Evolutionary conservation across 1,140 invertebrate species (phyloP), one percentile per base, ranked within the genome.

Genomic region (Hypsibius dujardini): DNA sequence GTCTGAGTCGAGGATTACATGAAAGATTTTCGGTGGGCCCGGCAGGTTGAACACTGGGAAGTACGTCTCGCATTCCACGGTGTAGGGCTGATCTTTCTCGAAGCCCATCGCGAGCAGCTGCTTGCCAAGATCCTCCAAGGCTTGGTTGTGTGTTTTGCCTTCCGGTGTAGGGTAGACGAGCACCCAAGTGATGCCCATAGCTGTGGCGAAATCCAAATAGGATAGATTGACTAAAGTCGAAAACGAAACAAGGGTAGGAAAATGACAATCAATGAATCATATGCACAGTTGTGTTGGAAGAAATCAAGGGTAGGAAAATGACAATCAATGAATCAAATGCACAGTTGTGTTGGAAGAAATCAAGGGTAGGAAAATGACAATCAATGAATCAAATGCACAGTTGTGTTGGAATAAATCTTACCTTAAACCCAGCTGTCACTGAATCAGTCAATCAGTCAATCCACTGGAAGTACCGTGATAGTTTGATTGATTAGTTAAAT

Each of bases 61-160:
- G 62, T 67, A 67, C 12, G 42, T 67, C 62, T 67, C 62, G 62
- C 62, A 67, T 67, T 67, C 42, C 12, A 67, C 12, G 12, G 12
- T 15, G 62, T 15, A 67, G 12, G 62, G 62, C 12, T 7, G 3
- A 67, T 67, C 62, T 45, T 67, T 67, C 62, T 67, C 62, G 62
- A 15, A 67, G 62, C 62, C 62, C 42, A 15, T 12, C 12, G 12
- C 12, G 3, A 67, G 12, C 62, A 67, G 62, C 12, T 15, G 62
- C 7, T 45, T 12, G 45, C 12, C 12, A 3, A 67, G 42, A 12
- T 67, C 62, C 12, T 67, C 62, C 62, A 67, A 45, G 42, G 62
- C 62, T 45, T 67, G 62, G 62, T 67, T 67, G 62, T 12, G 62
- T 42, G 62, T 67, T 42, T 67, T 67, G 3, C 62, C 62, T 15